Evolutionary conservation across 2,888 invertebrate genomes (phyloP).

Genomic region (Aplocera efformata): DNA sequence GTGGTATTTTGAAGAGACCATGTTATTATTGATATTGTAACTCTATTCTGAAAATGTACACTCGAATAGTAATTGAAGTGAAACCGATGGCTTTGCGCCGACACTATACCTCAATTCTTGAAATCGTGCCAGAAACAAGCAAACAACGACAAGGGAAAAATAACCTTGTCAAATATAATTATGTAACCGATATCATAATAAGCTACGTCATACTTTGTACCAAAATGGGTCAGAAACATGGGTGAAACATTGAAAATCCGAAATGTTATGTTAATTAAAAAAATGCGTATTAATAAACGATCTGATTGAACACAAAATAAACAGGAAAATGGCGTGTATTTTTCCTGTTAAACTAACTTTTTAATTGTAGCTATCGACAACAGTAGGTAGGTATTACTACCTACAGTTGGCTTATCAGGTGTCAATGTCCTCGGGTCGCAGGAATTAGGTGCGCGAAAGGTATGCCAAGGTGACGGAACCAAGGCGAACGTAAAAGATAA

Average conservation of each 20-base stretch:
- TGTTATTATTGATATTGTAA: too few species aligned
- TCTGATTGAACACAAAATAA: too few species aligned
- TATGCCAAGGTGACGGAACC: slow-evolving; percentile 60
- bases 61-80: not conserved
- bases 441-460: slow-evolving; percentile 55
- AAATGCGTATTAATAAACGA: too few species aligned
- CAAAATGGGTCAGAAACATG: too few species aligned
- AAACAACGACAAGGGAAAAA: slow-evolving; percentile 70
- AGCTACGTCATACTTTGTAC: slow-evolving; percentile 39
- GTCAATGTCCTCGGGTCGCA: slow-evolving; percentile 58
- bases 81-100: slow-evolving; percentile 36
- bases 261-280: too few species aligned
- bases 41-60: not conserved
- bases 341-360: slow-evolving; percentile 1
- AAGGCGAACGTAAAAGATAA: slow-evolving; percentile 36
- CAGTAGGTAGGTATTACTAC: slow-evolving; percentile 6
- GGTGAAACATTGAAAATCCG: too few species aligned
- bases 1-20: too few species aligned
- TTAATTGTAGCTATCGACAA: not conserved
- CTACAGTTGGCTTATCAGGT: slow-evolving; percentile 46
- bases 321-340: not conserved
- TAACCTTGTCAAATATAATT: slow-evolving; percentile 69
- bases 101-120: slow-evolving; percentile 56
- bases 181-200: slow-evolving; percentile 45
- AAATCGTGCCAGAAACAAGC: slow-evolving; percentile 61